Conservation (phyloP, 1,140 invertebrate genomes). For the Zaprionus nigranus region DNA sequence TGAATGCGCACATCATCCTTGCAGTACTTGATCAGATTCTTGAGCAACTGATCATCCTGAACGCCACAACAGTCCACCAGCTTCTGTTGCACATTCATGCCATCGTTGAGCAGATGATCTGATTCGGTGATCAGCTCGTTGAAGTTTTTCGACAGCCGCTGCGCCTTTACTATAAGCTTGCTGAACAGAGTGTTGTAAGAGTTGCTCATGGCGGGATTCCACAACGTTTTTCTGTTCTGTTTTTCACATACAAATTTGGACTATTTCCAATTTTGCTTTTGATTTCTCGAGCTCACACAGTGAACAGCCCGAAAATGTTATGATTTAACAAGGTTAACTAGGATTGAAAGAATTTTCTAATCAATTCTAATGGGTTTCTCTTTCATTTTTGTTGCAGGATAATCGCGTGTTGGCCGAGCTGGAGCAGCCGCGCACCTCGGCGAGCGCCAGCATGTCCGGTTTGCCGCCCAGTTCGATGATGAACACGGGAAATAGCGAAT, state of each 20-base stretch:
- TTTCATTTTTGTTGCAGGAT: slow-evolving; percentile 81
- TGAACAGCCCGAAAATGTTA: not conserved
- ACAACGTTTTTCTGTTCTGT: not conserved
- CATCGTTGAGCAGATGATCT: slow-evolving; percentile 35
- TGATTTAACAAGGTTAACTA: not conserved
- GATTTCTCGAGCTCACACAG: not conserved
- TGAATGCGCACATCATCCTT: slow-evolving; percentile 45
- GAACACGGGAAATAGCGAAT: slow-evolving; percentile 81
- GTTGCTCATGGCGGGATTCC: slow-evolving; percentile 26
- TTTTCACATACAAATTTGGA: slow-evolving; percentile 51
- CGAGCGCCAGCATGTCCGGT: slow-evolving; percentile 74
- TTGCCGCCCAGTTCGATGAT: slow-evolving; percentile 84
- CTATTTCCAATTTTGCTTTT: not conserved
- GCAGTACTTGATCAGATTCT: slow-evolving; percentile 47
- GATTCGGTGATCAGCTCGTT: slow-evolving; percentile 29
- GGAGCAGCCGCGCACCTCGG: slow-evolving; percentile 90
- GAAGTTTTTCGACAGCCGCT: slow-evolving; percentile 23
- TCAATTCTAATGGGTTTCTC: not conserved
- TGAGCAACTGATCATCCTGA: slow-evolving; percentile 55
- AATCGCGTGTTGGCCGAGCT: slow-evolving; percentile 94
- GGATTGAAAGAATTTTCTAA: not conserved
- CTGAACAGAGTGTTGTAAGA: not conserved
- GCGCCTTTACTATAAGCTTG: slow-evolving; percentile 13
- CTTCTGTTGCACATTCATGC: slow-evolving; percentile 19
- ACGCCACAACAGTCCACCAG: slow-evolving; percentile 32